Evolutionary conservation across 2,888 invertebrate species (phyloP).

Genomic region (Suillia variegata): DNA sequence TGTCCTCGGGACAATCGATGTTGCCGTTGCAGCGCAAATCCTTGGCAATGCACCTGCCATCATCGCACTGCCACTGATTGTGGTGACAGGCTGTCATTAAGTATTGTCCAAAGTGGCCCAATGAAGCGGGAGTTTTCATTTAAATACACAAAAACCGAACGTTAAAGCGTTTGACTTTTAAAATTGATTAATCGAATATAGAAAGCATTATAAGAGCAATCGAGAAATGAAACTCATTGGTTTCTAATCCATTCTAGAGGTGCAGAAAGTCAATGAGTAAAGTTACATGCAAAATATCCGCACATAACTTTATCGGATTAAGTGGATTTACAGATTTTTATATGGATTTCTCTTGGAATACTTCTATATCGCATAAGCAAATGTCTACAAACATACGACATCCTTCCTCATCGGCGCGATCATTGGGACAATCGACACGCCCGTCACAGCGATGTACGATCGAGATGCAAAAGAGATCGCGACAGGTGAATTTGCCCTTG

Average conservation of each 20-base stretch:
- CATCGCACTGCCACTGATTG: slow-evolving; percentile 76
- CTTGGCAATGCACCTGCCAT: slow-evolving; percentile 70
- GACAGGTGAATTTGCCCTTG: slow-evolving; percentile 72
- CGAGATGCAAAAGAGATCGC: slow-evolving; percentile 76
- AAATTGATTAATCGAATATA: not conserved
- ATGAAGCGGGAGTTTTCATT: no score
- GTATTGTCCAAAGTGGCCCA: not conserved
- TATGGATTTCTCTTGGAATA: no score
- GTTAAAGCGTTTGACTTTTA: not conserved
- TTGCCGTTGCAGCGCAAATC: slow-evolving; percentile 70
- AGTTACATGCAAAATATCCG: no score
- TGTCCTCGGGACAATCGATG: slow-evolving; percentile 73
- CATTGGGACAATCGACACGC: slow-evolving; percentile 72
- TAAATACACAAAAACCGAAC: not conserved
- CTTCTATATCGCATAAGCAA: no score
- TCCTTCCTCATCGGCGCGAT: slow-evolving; percentile 68
- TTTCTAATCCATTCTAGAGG: no score
- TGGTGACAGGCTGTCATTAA: slow-evolving; percentile 68
- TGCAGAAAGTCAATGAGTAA: not conserved
- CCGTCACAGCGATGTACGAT: slow-evolving; percentile 74
- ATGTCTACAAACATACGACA: slow-evolving; percentile 65
- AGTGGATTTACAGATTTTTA: no score
- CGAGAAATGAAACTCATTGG: slow-evolving; percentile 23
- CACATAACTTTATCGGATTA: no score
- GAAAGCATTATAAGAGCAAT: slow-evolving; percentile 11